Evolutionary conservation across 2,113 vertebrate genomes (phyloP).

Genomic region (Forbesichthys agassizii): DNA sequence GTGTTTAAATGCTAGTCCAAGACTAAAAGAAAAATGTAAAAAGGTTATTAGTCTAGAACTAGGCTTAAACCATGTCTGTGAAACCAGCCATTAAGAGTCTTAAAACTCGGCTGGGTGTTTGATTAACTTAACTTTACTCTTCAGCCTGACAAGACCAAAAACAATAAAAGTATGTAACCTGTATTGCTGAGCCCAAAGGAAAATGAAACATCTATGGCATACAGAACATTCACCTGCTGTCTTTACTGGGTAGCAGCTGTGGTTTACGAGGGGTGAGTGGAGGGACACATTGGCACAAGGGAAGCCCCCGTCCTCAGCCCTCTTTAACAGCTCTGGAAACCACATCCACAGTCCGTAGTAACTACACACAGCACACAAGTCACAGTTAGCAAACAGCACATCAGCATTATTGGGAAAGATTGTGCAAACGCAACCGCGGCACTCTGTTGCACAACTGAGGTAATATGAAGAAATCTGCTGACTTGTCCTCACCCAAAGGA

Average conservation of each 20-base stretch:
- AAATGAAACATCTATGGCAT: background rate
- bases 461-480: background rate
- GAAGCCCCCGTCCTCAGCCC: slow-evolving; percentile 64
- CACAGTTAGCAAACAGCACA: background rate
- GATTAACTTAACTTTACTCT: no score
- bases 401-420: background rate
- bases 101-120: no score
- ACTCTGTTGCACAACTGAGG: background rate
- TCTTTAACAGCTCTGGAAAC: slow-evolving; percentile 75
- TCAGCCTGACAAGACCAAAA: no score
- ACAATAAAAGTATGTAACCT: no score
- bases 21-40: no score
- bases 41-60: no score
- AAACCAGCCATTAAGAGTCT: no score
- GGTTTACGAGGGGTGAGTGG: slow-evolving; percentile 29
- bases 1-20: no score
- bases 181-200: no score
- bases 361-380: slow-evolving; percentile 40
- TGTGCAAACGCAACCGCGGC: background rate
- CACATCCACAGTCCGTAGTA: slow-evolving; percentile 83
- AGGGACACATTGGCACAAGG: slow-evolving; percentile 65
- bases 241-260: slow-evolving; percentile 72
- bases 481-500: slow-evolving; percentile 75
- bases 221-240: slow-evolving; percentile 61
- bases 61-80: no score